Evolutionary conservation across 2,888 invertebrate species (phyloP), one percentile per base, ranked within the genome.

Genomic region (Anoplius nigerrimus): DNA sequence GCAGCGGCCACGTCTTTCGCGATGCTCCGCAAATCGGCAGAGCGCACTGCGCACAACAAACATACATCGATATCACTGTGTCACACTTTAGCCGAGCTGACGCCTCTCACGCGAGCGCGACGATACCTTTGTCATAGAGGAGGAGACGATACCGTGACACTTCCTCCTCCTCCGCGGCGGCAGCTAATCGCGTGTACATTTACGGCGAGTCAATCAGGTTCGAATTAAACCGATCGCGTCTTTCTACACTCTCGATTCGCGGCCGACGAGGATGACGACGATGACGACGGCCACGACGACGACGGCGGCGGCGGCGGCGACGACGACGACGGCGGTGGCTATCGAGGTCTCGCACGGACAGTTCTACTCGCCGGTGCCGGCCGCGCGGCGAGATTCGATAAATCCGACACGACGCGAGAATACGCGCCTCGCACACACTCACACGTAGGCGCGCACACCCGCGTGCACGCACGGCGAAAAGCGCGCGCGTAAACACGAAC

Each of bases 381-480:
- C 66, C 62, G 70, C 74, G 64, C 61, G 67, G 62, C 67, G 73
- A 73, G 79, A 79, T 80, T 74, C 77, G 76, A 81, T 75, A 77
- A 80, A 76, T 81, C 76, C 69, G 73, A 75, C 65, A 57, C 66
- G 48, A 62, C 48, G 48, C 48, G 16, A 48, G 18, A 16, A 48
- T 18, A 48, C 11, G 48, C 48, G 48, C 18, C n/a, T 48, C 18
- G 11, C 2, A 18, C 5, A 18, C 48, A 48, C 48, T 5, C 48
- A 8, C 13, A 16, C 11, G 11, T 11, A 16, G 2, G 45, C 48
- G 16, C 48, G 48, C n/a, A 3, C 48, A 4, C 48, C 5, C 45
- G 45, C 11, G 11, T 3, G 45, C 45, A 15, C 45, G 45, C 42
- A 13, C 42, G 13, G 42, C 8, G 13, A 13, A 42, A 6, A 8